Conservation (phyloP, 2,888 invertebrate species). For the Meganola albula region DNA sequence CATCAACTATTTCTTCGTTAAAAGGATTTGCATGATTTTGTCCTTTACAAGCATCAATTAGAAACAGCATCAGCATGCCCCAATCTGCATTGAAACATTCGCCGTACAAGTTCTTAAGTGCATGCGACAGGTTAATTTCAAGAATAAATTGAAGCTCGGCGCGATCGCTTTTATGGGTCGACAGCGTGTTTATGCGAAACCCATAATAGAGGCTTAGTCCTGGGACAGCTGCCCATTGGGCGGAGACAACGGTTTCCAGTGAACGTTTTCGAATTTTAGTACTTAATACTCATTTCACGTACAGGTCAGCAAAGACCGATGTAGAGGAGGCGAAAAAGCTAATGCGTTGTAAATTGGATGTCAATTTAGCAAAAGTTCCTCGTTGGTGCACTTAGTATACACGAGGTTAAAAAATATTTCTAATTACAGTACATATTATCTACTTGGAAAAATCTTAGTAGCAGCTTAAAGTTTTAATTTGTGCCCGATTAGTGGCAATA, state of each 20-base stretch:
- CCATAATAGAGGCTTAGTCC: slow-evolving; percentile 58
- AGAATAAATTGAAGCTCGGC: slow-evolving; percentile 66
- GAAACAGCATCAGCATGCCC: slow-evolving; percentile 23
- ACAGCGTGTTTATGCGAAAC: slow-evolving; percentile 47
- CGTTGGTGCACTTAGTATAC: no score
- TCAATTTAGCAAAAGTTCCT: no score
- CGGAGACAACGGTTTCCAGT: slow-evolving; percentile 51
- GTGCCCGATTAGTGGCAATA: no score
- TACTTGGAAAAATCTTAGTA: no score
- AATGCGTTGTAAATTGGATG: no score
- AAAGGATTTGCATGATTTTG: slow-evolving; percentile 21
- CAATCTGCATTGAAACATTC: slow-evolving; percentile 37
- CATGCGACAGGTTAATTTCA: slow-evolving; percentile 71
- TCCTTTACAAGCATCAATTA: no score
- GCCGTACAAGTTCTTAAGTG: slow-evolving; percentile 42
- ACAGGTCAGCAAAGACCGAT: no score
- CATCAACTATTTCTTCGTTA: no score
- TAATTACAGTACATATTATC: no score
- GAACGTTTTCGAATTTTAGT: slow-evolving; percentile 52
- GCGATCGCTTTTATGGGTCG: slow-evolving; percentile 50
- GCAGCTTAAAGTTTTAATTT: no score
- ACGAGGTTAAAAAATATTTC: no score
- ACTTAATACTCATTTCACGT: slow-evolving; percentile 33
- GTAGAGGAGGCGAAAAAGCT: no score
- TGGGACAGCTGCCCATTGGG: slow-evolving; percentile 56